Conservation (phyloP, 2,888 invertebrate genomes). For the Periphyllus acericola region DNA sequence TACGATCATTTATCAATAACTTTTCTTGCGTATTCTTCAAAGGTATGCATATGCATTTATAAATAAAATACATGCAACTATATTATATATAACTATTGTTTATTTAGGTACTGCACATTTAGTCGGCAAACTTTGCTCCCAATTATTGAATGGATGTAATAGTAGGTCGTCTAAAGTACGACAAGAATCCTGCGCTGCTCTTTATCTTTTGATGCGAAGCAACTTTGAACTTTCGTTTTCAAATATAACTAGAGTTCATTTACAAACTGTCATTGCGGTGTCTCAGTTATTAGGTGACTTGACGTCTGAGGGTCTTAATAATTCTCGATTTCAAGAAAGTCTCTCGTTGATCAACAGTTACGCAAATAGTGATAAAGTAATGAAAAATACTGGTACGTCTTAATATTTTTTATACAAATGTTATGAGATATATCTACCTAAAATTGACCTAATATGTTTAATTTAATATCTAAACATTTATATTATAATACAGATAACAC, state of each 20-base stretch:
- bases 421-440: too few species aligned
- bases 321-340: slow-evolving; percentile 94
- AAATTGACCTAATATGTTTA: too few species aligned
- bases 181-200: slow-evolving; percentile 89
- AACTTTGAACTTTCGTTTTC: slow-evolving; percentile 85
- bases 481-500: neutral
- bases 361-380: slow-evolving; percentile 90
- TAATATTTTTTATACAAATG: neutral
- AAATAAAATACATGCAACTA: neutral
- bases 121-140: slow-evolving; percentile 84
- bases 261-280: slow-evolving; percentile 87
- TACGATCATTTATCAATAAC: slow-evolving; percentile 91
- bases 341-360: slow-evolving; percentile 92
- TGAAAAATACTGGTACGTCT: slow-evolving; percentile 86
- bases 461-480: neutral
- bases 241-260: slow-evolving; percentile 55
- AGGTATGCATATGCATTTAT: slow-evolving; percentile 69
- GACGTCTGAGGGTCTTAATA: slow-evolving; percentile 80
- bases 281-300: slow-evolving; percentile 92
- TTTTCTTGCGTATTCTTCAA: slow-evolving; percentile 85
- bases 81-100: slow-evolving; percentile 1
- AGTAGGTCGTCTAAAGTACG: slow-evolving; percentile 85
- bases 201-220: slow-evolving; percentile 92
- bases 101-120: slow-evolving; percentile 77
- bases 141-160: slow-evolving; percentile 84